Evolutionary conservation across 2,797 vertebrate species (phyloP).

Genomic region (Xenops minutus): DNA sequence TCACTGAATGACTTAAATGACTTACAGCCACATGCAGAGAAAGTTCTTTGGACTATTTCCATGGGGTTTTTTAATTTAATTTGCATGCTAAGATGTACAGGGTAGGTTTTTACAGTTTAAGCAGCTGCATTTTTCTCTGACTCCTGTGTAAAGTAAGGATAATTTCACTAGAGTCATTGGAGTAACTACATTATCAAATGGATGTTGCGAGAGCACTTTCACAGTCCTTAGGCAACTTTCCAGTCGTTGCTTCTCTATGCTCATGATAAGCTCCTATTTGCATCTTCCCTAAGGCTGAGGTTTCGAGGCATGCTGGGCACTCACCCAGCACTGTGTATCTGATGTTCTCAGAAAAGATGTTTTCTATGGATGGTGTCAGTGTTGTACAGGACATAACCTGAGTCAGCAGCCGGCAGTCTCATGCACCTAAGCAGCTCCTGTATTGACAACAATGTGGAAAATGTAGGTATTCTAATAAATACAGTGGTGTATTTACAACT

Average conservation of each 20-base stretch:
- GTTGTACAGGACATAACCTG: background rate
- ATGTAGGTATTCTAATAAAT: background rate
- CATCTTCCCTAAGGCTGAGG: background rate
- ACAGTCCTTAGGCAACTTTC: background rate
- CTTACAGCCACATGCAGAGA: constrained; percentile 57
- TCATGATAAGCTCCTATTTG: background rate
- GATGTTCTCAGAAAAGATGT: background rate
- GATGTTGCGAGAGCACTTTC: background rate
- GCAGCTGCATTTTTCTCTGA: background rate
- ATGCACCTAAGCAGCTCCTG: background rate
- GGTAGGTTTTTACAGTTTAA: background rate
- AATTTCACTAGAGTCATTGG: background rate
- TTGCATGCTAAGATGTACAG: background rate
- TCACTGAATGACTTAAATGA: constrained; percentile 63
- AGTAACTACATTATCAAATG: background rate
- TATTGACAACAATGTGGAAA: background rate
- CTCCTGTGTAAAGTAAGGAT: background rate
- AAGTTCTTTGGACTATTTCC: constrained; percentile 51
- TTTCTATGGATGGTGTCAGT: background rate
- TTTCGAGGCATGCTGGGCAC: background rate
- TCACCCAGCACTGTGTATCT: background rate
- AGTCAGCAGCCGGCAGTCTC: background rate
- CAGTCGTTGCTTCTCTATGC: background rate
- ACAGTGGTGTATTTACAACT: background rate
- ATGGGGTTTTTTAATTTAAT: background rate